phyloP scores from a whole-genome alignment of 2,113 vertebrate genomes.

The Pseudopodoces humilis region DNA sequence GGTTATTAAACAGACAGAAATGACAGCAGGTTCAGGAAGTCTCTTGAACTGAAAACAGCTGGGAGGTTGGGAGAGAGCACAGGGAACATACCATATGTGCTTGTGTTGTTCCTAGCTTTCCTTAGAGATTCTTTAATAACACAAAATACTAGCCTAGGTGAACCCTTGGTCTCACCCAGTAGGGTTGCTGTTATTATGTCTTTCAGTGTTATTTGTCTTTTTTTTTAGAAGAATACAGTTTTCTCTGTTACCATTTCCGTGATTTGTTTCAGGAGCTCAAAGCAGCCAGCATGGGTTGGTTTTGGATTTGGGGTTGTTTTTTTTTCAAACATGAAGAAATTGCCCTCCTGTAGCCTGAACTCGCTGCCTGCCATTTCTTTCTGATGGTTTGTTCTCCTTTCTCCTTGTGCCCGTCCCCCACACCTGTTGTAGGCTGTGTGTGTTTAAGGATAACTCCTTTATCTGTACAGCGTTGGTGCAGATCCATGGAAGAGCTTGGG shows the following conservation, averaged over 20 bases:
- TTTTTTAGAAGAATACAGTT: background rate
- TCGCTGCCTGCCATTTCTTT: background rate
- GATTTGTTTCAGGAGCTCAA: background rate
- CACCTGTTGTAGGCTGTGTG: background rate
- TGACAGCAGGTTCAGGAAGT: background rate
- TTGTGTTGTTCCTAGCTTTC: background rate
- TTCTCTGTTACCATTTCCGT: background rate
- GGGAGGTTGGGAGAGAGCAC: background rate
- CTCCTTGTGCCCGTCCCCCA: fast-evolving
- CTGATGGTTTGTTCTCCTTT: background rate
- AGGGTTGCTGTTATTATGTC: background rate
- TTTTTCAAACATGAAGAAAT: background rate
- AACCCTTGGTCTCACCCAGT: background rate
- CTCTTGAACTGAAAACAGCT: background rate
- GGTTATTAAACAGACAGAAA: background rate
- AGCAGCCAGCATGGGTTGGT: background rate
- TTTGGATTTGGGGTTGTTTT: background rate
- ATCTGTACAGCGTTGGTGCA: background rate
- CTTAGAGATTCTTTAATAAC: background rate
- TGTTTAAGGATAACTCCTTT: background rate
- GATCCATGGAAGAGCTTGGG: background rate
- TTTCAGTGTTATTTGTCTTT: background rate
- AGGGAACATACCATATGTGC: background rate
- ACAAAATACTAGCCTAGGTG: background rate
- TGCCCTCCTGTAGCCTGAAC: background rate